Evolutionary conservation across 92 coral and sea anemone genomes (phyloP), one percentile per base, ranked within the genome.

Genomic region (Porites lobata): DNA sequence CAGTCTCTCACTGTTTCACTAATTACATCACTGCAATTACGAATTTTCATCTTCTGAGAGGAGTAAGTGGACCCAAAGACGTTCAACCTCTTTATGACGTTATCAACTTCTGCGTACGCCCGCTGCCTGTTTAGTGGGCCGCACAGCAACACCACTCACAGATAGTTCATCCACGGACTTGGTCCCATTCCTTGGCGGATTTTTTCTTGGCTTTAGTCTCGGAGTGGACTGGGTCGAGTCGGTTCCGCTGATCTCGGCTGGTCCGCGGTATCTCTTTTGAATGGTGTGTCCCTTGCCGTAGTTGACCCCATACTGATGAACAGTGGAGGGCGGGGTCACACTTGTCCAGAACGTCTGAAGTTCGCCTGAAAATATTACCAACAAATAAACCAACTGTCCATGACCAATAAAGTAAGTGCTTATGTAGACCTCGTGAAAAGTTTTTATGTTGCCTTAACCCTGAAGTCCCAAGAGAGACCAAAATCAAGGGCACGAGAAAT

Each of bases 191-290:
- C 65, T 65, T 6, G 90, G 88, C 11, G 93, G 86, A 51, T 82
- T 91, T 75, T 81, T 95, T 26, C 94, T 83, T 50, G 98, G 98
- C 70, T 91, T 95, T 47, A 93, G 82, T 53, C 96, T 76, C 51
- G 98, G 98, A 47, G 98, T 95, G 21, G 98, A 95, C 80, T 89
- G 95, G 89, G 79, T 88, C 52, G 98, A 95, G 62, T 93, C 96
- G 63, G 96, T 65, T 86, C 98, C 96, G 79, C 90, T 85, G 63
- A 91, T 75, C 51, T 95, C 98, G 52, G 92, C 81, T 11, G 96
- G 96, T 67, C 86, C 96, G 78, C 96, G 96, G 92, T 93, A 89
- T 79, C 96, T 87, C 87, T 88, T 95, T 75, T 93, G 93, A 72
- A 95, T 83, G 29, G 96, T 95, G 17, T 94, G 96, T 50, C 98